Percentiles rank a stretch among this genome's conserved stretches.
Conservation (phyloP, 2,113 vertebrate species). For the Oncorhynchus clarkii region DNA sequence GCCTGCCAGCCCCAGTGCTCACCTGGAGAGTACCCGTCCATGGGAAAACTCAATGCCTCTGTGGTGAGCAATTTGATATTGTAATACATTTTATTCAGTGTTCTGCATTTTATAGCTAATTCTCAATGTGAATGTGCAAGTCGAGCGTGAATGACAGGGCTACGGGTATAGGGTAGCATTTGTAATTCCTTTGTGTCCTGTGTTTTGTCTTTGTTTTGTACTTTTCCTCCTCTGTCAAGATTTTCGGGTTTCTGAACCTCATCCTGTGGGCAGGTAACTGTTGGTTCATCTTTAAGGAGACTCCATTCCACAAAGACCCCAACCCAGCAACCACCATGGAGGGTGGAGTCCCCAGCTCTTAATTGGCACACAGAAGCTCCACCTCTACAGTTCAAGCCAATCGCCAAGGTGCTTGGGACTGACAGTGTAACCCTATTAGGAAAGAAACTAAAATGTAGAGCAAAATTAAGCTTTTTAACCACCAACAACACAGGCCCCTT, state of each 20-base stretch:
- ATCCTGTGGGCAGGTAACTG: slow-evolving; percentile 92
- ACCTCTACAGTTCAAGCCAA: slow-evolving; percentile 15
- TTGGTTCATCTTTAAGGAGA: slow-evolving; percentile 97
- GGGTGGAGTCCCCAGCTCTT: slow-evolving; percentile 50
- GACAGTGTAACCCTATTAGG: slow-evolving; percentile 29
- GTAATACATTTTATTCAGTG: neutral
- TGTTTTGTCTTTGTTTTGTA: neutral
- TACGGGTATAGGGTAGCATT: neutral
- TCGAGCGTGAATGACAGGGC: too few species aligned
- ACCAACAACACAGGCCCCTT: neutral
- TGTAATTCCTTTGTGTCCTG: neutral
- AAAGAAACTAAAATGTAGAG: slow-evolving; percentile 24
- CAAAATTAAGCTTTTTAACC: slow-evolving; percentile 1
- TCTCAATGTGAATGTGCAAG: too few species aligned
- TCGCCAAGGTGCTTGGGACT: slow-evolving; percentile 32
- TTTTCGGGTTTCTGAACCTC: slow-evolving; percentile 92
- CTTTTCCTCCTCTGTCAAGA: slow-evolving; percentile 66
- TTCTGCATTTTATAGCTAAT: too few species aligned
- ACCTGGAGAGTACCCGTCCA: slow-evolving; percentile 67
- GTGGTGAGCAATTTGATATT: slow-evolving; percentile 78
- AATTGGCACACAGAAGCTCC: slow-evolving; percentile 21
- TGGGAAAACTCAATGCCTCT: slow-evolving; percentile 91
- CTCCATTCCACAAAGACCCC: slow-evolving; percentile 79
- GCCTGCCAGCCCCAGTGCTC: slow-evolving; percentile 63
- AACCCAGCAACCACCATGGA: slow-evolving; percentile 73